Conservation (phyloP, 2,888 invertebrate genomes). For the Zeuzera pyrina region DNA sequence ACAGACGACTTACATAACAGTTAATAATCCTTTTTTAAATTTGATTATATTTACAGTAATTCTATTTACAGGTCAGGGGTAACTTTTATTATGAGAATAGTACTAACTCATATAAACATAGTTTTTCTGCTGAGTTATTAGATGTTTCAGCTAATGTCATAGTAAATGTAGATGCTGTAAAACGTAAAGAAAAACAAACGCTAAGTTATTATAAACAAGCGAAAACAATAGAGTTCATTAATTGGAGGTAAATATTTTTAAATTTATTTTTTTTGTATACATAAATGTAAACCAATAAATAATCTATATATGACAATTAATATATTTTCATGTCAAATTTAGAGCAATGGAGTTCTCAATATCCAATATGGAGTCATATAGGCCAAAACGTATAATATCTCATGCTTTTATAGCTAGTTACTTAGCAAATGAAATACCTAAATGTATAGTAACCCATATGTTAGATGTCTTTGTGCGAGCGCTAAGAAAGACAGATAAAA, state of each 20-base stretch:
- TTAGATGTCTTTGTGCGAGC: constrained; percentile 6
- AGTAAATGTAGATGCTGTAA: constrained; percentile 11
- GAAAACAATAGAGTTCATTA: no score
- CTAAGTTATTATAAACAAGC: no score
- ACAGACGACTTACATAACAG: not conserved
- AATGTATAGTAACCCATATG: constrained; percentile 15
- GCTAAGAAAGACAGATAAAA: not conserved
- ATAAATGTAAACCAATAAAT: no score
- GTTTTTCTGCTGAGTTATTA: constrained; percentile 32
- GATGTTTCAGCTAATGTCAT: constrained; percentile 29
- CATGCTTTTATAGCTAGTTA: constrained; percentile 26
- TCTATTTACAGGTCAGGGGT: constrained; percentile 19
- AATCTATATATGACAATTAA: no score
- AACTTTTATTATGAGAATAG: constrained; percentile 11
- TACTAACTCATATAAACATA: constrained; percentile 8
- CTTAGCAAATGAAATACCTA: constrained; percentile 29
- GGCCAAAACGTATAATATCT: no score
- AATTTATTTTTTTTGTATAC: no score
- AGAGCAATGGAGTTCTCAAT: no score
- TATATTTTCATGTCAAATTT: no score
- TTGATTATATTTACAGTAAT: not conserved
- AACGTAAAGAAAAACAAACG: constrained; percentile 12
- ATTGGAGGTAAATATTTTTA: no score
- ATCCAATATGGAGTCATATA: no score
- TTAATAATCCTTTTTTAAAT: not conserved